phyloP scores from a whole-genome alignment of 35 echinoderm and acorn worm genomes.

The Stichopus chloronotus region DNA sequence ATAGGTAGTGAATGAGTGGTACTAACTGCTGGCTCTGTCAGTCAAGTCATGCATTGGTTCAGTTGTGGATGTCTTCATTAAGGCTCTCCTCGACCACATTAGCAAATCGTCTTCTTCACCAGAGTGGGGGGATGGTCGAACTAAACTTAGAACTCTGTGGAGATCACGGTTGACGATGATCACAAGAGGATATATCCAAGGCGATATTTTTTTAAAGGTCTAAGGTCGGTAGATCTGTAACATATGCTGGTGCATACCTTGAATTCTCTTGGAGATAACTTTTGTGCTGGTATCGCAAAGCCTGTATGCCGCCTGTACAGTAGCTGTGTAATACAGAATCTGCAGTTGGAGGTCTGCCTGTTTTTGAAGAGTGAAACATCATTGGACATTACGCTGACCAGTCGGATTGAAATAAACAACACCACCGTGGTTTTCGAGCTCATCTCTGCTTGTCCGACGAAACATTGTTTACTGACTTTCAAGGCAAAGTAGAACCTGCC shows the following conservation, averaged over 20 bases:
- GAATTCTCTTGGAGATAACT: constrained; percentile 40
- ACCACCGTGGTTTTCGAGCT: no score
- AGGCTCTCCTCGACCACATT: neutral
- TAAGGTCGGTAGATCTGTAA: constrained; percentile 51
- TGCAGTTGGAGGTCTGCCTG: no score
- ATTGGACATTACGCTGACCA: no score
- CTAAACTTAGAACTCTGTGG: neutral
- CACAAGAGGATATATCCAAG: neutral
- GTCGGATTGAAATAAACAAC: no score
- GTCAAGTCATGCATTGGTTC: neutral
- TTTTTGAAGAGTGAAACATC: no score
- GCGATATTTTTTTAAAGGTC: constrained; percentile 47
- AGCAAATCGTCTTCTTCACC: no score
- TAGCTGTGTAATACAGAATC: no score
- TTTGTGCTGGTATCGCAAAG: constrained; percentile 29
- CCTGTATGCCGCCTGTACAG: no score
- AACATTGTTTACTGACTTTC: no score
- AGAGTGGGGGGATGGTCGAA: neutral
- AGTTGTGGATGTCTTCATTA: constrained; percentile 2
- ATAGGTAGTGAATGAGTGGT: no score
- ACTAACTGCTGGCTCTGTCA: neutral
- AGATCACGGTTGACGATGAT: neutral
- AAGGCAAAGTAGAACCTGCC: no score
- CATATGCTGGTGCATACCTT: constrained; percentile 58
- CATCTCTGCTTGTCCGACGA: no score